Evolutionary conservation across 2,888 invertebrate species (phyloP).

Genomic region (Entomobrya proxima): DNA sequence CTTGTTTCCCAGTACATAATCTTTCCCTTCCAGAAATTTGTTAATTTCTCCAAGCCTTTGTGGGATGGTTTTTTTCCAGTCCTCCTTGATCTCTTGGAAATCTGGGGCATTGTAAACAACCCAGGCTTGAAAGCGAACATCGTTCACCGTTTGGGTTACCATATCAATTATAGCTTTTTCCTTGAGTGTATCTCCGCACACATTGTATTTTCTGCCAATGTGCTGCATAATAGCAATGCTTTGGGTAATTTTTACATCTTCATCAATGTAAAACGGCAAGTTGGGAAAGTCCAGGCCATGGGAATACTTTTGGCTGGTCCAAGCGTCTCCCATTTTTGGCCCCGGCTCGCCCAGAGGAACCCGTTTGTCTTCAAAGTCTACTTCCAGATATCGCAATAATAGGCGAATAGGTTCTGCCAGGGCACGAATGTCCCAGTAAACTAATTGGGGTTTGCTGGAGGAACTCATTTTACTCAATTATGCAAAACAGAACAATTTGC

Average conservation of each 20-base stretch:
- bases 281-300: slow-evolving; percentile 56
- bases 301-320: slow-evolving; percentile 43
- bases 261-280: slow-evolving; percentile 46
- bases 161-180: slow-evolving; percentile 50
- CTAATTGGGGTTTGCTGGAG: slow-evolving; percentile 35
- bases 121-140: slow-evolving; percentile 45
- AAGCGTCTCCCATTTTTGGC: not conserved
- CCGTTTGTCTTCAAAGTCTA: slow-evolving; percentile 55
- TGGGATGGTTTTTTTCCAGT: slow-evolving; percentile 53
- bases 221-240: slow-evolving; percentile 44
- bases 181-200: slow-evolving; percentile 25
- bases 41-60: slow-evolving; percentile 25
- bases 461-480: slow-evolving; percentile 12
- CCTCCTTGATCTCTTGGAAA: slow-evolving; percentile 53
- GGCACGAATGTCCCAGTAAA: slow-evolving; percentile 58
- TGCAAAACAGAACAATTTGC: not conserved
- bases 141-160: slow-evolving; percentile 32
- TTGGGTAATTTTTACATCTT: slow-evolving; percentile 44
- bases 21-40: slow-evolving; percentile 46
- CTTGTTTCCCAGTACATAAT: slow-evolving; percentile 33
- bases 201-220: slow-evolving; percentile 43
- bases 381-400: slow-evolving; percentile 34
- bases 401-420: slow-evolving; percentile 44
- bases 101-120: slow-evolving; percentile 33
- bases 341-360: slow-evolving; percentile 27